Percentiles rank a stretch among this genome's conserved stretches.
Conservation (phyloP, 2,113 vertebrate species). For the Oostethus manadensis region DNA sequence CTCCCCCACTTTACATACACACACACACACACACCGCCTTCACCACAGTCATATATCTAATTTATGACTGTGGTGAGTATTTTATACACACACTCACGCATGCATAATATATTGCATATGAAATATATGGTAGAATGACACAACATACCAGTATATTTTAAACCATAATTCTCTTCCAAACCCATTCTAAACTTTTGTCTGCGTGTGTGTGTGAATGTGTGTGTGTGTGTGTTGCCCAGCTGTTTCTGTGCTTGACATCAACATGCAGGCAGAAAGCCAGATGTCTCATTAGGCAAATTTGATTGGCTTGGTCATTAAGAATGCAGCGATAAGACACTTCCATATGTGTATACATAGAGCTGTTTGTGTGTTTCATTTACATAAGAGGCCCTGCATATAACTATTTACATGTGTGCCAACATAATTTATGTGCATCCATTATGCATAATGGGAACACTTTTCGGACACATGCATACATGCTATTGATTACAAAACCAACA, state of each 20-base stretch:
- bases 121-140: slow-evolving; percentile 25
- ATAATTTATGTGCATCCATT: slow-evolving; percentile 49
- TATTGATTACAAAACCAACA: slow-evolving; percentile 6
- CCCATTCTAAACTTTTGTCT: background rate
- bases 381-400: slow-evolving; percentile 47
- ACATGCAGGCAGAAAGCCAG: slow-evolving; percentile 67
- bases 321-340: slow-evolving; percentile 57
- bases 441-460: slow-evolving; percentile 5
- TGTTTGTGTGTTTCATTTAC: slow-evolving; percentile 45
- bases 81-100: slow-evolving; percentile 55
- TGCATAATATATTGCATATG: slow-evolving; percentile 65
- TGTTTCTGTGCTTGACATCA: slow-evolving; percentile 66
- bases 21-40: slow-evolving; percentile 30
- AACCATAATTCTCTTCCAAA: slow-evolving; percentile 5
- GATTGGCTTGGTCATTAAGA: slow-evolving; percentile 62
- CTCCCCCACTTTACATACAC: slow-evolving; percentile 11
- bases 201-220: slow-evolving; percentile 28
- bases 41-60: slow-evolving; percentile 57
- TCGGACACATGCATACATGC: slow-evolving; percentile 4
- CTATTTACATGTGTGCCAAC: slow-evolving; percentile 46
- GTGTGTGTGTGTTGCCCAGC: slow-evolving; percentile 51
- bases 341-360: slow-evolving; percentile 58
- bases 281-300: slow-evolving; percentile 73
- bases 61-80: slow-evolving; percentile 59
- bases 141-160: slow-evolving; percentile 4